Base-by-base conservation (phyloP, 2,113 vertebrate species). In the Formicarius rufipectus region DNA sequence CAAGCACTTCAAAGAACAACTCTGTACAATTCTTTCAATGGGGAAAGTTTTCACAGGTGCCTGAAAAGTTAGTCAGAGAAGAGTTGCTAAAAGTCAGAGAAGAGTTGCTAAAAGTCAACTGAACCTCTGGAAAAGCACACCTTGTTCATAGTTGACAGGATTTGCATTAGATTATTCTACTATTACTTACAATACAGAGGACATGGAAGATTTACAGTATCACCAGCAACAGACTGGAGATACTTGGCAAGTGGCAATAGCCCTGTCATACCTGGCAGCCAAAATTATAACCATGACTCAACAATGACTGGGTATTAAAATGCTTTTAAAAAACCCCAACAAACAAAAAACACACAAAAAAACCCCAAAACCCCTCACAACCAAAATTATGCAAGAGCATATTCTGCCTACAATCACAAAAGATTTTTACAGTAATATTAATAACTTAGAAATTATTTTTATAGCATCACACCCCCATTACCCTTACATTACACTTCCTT, bases 341-440 rank as follows among this genome's bases (percentile, higher is more conserved):
- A 37, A 39, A 37, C 0, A 55, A 25, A 58, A 42, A 37, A 35
- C 10, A 53, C 28, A 19, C 7, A 18, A 39, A 19, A 16, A 56
- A 45, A 17, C 44, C 2, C 0, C 9, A 10, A 49, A 55, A 33
- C 8, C 4, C 10, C 9, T 39, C 53, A 14, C 5, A 6, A 3
- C 6, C 25, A 10, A 72, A 72, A 75, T 50, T n/a, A 76, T 30
- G 9, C 55, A 60, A 52, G 7, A 60, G 15, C 11, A 53, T 30
- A 66, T 31, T 63, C 14, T 76, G 22, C 52, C 42, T 45, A 33
- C 7, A 69, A 20, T 71, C 56, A 63, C 35, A 93, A 56, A 74
- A 74, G 25, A n/a, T 55, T 49, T n/a, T 25, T 60, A 44, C 21
- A 45, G 45, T 5, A 4, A 33, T 58, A 58, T 42, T 71, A 90